A percentile compares a stretch with the other conserved stretches of the same genome.
phyloP scores from a whole-genome alignment of 2,113 vertebrate species.

The Rostratula benghalensis region DNA sequence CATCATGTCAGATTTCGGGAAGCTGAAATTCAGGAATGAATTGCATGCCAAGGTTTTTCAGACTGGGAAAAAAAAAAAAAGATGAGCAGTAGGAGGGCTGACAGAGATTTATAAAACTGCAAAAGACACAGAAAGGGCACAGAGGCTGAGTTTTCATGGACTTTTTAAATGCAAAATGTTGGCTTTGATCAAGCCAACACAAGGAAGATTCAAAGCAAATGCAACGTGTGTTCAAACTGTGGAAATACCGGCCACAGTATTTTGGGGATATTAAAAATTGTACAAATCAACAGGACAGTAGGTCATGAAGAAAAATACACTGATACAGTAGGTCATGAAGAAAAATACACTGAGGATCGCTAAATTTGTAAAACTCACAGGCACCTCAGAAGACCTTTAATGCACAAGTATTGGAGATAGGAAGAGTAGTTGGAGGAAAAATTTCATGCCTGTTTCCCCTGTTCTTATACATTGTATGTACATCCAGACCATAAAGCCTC shows the following conservation, averaged over 20 bases:
- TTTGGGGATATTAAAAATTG: not conserved
- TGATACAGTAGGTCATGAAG: not conserved
- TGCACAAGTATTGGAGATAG: not conserved
- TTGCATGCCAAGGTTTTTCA: not conserved
- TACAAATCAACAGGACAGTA: not conserved
- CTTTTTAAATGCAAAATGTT: not conserved
- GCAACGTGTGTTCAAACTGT: rapidly evolving
- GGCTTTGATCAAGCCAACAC: not conserved
- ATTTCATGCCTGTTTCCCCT: not conserved
- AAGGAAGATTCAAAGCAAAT: not conserved
- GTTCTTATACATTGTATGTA: not conserved
- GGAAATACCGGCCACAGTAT: not conserved
- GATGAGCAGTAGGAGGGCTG: not conserved
- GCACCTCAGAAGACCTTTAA: not conserved
- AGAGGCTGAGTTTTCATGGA: not conserved
- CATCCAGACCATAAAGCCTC: not conserved
- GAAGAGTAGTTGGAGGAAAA: not conserved
- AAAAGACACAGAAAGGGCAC: not conserved
- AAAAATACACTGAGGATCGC: not conserved
- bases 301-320: not conserved
- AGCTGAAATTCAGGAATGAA: not conserved
- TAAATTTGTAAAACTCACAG: not conserved
- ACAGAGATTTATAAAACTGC: not conserved
- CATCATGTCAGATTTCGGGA: not conserved
- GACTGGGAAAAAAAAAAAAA: not conserved